Evolutionary conservation across 2,113 vertebrate species (phyloP).

Genomic region (Apteryx owenii): DNA sequence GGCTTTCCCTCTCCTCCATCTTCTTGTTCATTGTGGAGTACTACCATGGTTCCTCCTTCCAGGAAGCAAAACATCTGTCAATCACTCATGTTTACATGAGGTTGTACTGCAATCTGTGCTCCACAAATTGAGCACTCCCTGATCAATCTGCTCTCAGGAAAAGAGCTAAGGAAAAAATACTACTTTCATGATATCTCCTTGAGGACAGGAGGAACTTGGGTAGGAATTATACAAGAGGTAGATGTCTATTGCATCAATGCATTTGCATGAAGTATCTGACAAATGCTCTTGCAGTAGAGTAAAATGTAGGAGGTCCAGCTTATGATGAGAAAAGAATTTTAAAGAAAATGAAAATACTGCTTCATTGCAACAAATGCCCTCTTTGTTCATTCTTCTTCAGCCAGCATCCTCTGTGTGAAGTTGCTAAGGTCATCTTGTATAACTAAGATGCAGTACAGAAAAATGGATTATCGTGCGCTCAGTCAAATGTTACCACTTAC

Average conservation of each 20-base stretch:
- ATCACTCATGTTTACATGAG: neutral
- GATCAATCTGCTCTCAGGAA: neutral
- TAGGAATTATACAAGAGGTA: neutral
- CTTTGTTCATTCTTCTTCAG: neutral
- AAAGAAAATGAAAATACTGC: neutral
- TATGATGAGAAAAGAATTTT: neutral
- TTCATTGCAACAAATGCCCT: neutral
- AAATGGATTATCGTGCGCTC: neutral
- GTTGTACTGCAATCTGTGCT: neutral
- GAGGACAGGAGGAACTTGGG: neutral
- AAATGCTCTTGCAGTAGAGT: neutral
- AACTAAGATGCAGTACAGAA: neutral
- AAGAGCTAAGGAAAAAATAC: neutral
- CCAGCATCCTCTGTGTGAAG: neutral
- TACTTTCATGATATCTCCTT: neutral
- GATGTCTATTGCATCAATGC: neutral
- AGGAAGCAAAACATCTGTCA: neutral
- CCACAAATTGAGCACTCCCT: neutral
- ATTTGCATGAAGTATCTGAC: neutral
- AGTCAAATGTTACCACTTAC: neutral
- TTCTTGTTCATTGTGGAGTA: neutral
- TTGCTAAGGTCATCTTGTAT: neutral
- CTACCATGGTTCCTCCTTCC: neutral
- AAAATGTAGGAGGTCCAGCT: neutral
- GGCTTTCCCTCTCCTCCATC: neutral